Conservation (phyloP, 1,140 invertebrate genomes). For the Trichonephila clavipes region DNA sequence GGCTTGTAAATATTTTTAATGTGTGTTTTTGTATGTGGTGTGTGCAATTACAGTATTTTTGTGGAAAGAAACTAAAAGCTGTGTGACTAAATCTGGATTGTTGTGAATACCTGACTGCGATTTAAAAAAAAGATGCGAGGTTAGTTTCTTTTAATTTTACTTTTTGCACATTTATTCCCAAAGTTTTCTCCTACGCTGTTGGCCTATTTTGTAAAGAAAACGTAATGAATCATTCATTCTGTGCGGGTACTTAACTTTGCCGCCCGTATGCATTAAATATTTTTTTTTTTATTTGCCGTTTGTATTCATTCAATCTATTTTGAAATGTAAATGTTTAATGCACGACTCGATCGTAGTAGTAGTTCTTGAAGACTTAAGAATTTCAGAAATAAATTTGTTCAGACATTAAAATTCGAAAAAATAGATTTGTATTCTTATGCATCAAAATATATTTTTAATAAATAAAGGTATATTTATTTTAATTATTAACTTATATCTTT, state of each 20-base stretch:
- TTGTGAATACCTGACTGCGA: constrained; percentile 7
- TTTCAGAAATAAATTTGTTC: not conserved
- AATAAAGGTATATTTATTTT: too few relatives aligned
- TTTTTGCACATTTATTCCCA: not conserved
- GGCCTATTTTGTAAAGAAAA: constrained; percentile 31
- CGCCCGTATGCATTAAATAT: not conserved
- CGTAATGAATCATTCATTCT: not conserved
- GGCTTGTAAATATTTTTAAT: constrained; percentile 4
- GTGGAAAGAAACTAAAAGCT: too few relatives aligned
- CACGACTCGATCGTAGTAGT: not conserved
- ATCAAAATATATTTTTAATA: too few relatives aligned
- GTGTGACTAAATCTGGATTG: not conserved
- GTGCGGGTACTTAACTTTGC: constrained; percentile 4
- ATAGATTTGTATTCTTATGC: too few relatives aligned
- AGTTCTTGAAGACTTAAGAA: not conserved
- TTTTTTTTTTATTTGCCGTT: not conserved
- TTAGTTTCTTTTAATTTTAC: not conserved
- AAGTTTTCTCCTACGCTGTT: constrained; percentile 25
- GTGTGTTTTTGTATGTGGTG: not conserved
- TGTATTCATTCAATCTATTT: not conserved
- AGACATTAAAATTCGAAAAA: not conserved
- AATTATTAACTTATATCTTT: too few relatives aligned
- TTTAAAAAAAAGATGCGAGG: not conserved
- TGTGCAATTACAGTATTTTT: not conserved
- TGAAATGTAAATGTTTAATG: not conserved